phyloP scores from a whole-genome alignment of 2,797 vertebrate species.

The Mormyrops attenuatus region DNA sequence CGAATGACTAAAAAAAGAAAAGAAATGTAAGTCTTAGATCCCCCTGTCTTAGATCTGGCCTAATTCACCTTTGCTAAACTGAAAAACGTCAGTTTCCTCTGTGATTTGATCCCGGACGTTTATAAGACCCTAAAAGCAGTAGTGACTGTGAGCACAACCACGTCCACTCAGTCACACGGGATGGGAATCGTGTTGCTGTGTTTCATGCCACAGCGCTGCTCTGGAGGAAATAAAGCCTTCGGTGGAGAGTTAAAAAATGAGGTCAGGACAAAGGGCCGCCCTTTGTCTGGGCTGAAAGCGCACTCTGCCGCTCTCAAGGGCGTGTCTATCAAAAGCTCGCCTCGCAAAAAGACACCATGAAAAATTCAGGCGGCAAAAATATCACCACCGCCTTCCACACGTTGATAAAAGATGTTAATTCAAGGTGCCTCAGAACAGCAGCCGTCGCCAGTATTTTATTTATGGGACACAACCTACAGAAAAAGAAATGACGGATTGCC shows the following conservation, averaged over 20 bases:
- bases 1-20: neutral
- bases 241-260: constrained; percentile 61
- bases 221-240: constrained; percentile 53
- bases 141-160: constrained; percentile 15
- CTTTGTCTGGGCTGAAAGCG: constrained; percentile 31
- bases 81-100: neutral
- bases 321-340: neutral
- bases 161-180: constrained; percentile 64
- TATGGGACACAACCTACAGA: neutral
- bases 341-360: neutral
- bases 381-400: neutral
- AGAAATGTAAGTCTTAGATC: neutral
- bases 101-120: neutral
- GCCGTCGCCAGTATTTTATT: neutral
- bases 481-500: neutral
- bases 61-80: neutral
- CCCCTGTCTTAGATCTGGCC: neutral
- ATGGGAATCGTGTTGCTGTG: constrained; percentile 66
- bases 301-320: constrained; percentile 12
- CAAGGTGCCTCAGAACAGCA: neutral
- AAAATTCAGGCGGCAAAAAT: constrained; percentile 16
- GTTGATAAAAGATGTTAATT: constrained; percentile 13
- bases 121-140: neutral
- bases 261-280: constrained; percentile 63
- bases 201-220: constrained; percentile 66